phyloP scores from a whole-genome alignment of 2,113 vertebrate genomes.

The Pelodiscus sinensis region DNA sequence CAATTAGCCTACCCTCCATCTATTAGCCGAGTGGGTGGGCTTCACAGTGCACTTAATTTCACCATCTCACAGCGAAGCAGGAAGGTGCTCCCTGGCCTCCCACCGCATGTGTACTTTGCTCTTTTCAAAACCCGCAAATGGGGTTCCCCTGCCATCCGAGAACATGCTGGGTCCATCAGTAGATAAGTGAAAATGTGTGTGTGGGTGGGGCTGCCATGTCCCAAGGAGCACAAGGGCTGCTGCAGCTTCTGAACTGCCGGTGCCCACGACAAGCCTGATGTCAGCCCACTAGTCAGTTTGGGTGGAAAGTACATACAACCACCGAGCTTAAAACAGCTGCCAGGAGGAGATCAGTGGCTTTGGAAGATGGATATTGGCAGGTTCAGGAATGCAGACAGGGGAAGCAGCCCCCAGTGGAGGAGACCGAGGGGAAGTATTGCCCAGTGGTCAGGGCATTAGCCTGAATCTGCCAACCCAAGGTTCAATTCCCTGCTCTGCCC shows the following conservation, averaged over 20 bases:
- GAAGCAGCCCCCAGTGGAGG: not conserved
- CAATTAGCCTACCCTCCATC: not conserved
- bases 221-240: fast-evolving
- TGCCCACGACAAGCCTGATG: not conserved
- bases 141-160: no score
- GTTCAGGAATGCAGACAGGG: not conserved
- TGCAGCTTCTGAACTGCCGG: fast-evolving
- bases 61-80: fast-evolving
- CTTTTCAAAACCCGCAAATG: not conserved
- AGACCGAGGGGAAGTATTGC: not conserved
- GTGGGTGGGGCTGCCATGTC: not conserved
- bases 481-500: not conserved
- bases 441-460: not conserved
- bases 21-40: not conserved
- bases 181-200: fast-evolving
- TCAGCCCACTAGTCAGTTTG: not conserved
- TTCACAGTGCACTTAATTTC: not conserved
- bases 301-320: not conserved
- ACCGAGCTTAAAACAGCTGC: no score
- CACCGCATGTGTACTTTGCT: not conserved
- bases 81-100: not conserved
- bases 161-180: fast-evolving
- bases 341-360: not conserved
- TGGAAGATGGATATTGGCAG: not conserved
- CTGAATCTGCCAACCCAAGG: not conserved